A percentile compares a stretch with the other conserved stretches of the same genome.
Conservation (phyloP, 2,113 vertebrate species). For the Scomber scombrus region DNA sequence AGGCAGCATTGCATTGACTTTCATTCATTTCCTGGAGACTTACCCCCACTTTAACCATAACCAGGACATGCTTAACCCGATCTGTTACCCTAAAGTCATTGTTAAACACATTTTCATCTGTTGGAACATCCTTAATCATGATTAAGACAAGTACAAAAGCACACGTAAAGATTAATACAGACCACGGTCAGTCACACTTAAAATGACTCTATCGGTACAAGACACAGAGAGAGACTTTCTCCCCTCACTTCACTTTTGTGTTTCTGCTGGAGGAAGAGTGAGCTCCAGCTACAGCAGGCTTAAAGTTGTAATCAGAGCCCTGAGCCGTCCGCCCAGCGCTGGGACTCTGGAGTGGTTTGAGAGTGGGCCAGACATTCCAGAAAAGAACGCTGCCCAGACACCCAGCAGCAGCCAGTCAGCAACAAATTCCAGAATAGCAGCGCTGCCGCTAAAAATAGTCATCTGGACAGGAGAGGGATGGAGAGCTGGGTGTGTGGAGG, state of each 20-base stretch:
- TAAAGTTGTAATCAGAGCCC: slow-evolving; percentile 80
- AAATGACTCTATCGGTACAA: not conserved
- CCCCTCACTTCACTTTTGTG: slow-evolving; percentile 27
- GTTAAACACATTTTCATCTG: not conserved
- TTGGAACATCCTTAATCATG: not conserved
- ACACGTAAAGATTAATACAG: not conserved
- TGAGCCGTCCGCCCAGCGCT: slow-evolving; percentile 66
- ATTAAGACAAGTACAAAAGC: slow-evolving; percentile 16
- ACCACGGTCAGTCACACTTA: slow-evolving; percentile 1
- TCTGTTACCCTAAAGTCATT: not conserved
- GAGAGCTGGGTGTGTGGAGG: slow-evolving; percentile 60
- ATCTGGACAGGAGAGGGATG: slow-evolving; percentile 77
- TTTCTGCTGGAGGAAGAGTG: slow-evolving; percentile 45
- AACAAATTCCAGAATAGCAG: slow-evolving; percentile 88
- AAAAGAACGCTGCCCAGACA: slow-evolving; percentile 85
- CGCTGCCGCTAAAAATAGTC: slow-evolving; percentile 87
- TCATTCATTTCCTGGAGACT: slow-evolving; percentile 60
- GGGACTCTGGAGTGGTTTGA: slow-evolving; percentile 86
- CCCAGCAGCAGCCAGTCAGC: slow-evolving; percentile 85
- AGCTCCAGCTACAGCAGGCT: slow-evolving; percentile 57
- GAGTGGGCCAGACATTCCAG: slow-evolving; percentile 86
- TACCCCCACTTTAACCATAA: slow-evolving; percentile 43
- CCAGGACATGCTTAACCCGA: not conserved
- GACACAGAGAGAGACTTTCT: slow-evolving; percentile 47
- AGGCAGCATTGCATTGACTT: slow-evolving; percentile 42